Evolutionary conservation across 2,888 invertebrate species (phyloP), one percentile per base, ranked within the genome.

Genomic region (Hyposoter didymator): DNA sequence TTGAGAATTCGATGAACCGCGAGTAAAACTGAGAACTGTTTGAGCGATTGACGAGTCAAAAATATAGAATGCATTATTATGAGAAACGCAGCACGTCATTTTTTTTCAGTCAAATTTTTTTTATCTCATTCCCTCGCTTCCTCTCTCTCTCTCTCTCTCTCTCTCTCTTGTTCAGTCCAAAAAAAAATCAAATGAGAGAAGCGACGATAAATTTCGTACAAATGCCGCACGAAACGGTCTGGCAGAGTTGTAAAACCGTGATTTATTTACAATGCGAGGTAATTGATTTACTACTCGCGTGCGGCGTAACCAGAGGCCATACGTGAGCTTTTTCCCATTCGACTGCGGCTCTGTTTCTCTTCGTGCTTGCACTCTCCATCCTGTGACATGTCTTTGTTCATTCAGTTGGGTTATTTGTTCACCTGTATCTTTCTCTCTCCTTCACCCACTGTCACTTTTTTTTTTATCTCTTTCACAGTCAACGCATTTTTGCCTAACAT

Each of bases 211-310:
- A 93, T 93, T 93, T 91, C 89, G 88, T 89, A 88, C 89, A 90
- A 90, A 91, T 91, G 92, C 91, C 93, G 90, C 87, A 89, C 89
- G 90, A 88, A 88, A 88, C 89, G 89, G 88, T 89, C 88, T 87
- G 90, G 90, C 87, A 87, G 90, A 91, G 91, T 91, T 93, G 93
- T 93, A 93, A 93, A 93, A 92, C 91, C 90, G 91, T 93, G 93
- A 93, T 93, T 93, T 93, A 93, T 93, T 92, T 92, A 92, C 93
- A 93, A 91, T 91, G 90, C 91, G 82, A 91, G 90, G 91, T 93
- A 93, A 93, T 93, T 93, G 93, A 93, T 93, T 93, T 93, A 93
- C 92, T 91, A 92, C 86, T 80, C 69, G 74, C 45, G 92, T 91
- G 89, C 87, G 87, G 88, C 89, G 87, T 88, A 82, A 75, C 82